Evolutionary conservation across 2,888 invertebrate genomes (phyloP), one percentile per base, ranked within the genome.

Genomic region (Eilema griseolum): DNA sequence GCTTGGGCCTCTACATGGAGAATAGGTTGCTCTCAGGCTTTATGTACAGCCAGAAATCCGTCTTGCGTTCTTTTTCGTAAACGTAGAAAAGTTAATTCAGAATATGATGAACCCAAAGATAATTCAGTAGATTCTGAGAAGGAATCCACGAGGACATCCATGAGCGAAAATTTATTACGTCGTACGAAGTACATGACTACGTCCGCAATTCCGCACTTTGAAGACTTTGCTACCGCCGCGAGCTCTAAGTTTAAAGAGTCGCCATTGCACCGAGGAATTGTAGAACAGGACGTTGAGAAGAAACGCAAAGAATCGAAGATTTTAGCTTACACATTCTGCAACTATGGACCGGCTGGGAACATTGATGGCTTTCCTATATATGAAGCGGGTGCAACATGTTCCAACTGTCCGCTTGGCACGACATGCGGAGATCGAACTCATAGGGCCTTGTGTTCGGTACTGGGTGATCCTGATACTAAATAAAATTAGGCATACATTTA

Each of bases 1-100:
- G 93, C 94, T 4, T 95, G 95, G 95, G 94, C 93, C 0, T 94
- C 94, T 1, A 94, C 95, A 0, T 95, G 94, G 94, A 90, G 94
- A 3, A 66, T 95, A 3, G 94, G 95, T 52, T 94, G 95, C 70
- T 94, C 94, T 5, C 94, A 94, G 82, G 88, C 94, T 23, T 83
- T 95, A 10, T 94, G 94, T 72, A 93, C 94, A 0, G 90, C 90
- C 28, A 89, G 85, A 73, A 90, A 88, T 73, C 89, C 88, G 5
- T 92, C 93, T 1, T 94, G 94, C 75, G 85, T 84, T 4, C 76
- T 87, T 2, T 93, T 88, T 67, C 89, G 92, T 4, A 92, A 91
- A 70, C 85, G 88, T 20, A 87, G 93, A 61, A 83, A 78, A 41
- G 67, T 72, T 26, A 59, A 66, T 11, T 67, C 70, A 1, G 70